Evolutionary conservation across 2,113 vertebrate species (phyloP).

Genomic region (Pedetes capensis): DNA sequence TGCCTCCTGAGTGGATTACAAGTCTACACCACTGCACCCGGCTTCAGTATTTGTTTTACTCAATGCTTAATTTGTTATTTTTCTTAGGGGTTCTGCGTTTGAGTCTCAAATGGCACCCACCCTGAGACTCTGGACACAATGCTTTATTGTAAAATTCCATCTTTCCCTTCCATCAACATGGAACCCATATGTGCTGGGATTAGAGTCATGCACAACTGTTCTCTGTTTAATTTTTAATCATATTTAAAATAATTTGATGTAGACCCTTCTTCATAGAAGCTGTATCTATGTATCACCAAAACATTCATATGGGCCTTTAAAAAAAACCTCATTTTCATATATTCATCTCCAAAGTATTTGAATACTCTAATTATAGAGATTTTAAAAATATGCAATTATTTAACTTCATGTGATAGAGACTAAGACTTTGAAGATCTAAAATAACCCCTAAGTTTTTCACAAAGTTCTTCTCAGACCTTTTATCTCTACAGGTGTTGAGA

Average conservation of each 20-base stretch:
- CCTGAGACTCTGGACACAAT: neutral
- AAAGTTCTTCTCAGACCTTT: slow-evolving; percentile 21
- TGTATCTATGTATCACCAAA: slow-evolving; percentile 14
- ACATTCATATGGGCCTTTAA: slow-evolving; percentile 20
- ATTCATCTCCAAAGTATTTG: neutral
- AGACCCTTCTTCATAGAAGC: neutral
- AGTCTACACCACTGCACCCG: too few relatives aligned
- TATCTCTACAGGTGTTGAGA: neutral
- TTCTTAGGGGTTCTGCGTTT: slow-evolving; percentile 11
- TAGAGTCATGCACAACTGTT: too few relatives aligned
- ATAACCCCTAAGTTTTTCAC: neutral
- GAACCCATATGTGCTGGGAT: slow-evolving; percentile 4
- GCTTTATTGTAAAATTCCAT: slow-evolving; percentile 24
- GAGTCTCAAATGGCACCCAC: neutral
- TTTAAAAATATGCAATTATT: slow-evolving; percentile 3
- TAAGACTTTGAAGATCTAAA: slow-evolving; percentile 27
- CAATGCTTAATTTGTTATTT: slow-evolving; percentile 19
- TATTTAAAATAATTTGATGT: slow-evolving; percentile 23
- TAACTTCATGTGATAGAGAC: slow-evolving; percentile 15
- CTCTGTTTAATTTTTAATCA: slow-evolving; percentile 33
- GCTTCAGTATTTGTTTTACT: too few relatives aligned
- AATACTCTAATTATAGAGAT: neutral
- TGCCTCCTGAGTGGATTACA: too few relatives aligned
- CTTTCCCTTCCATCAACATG: neutral
- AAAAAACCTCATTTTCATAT: neutral